These are phyloP conservation scores for Australoheros facetus DNA, from an alignment of 2,797 vertebrate genomes.

Conservation along the genomic window DNA sequence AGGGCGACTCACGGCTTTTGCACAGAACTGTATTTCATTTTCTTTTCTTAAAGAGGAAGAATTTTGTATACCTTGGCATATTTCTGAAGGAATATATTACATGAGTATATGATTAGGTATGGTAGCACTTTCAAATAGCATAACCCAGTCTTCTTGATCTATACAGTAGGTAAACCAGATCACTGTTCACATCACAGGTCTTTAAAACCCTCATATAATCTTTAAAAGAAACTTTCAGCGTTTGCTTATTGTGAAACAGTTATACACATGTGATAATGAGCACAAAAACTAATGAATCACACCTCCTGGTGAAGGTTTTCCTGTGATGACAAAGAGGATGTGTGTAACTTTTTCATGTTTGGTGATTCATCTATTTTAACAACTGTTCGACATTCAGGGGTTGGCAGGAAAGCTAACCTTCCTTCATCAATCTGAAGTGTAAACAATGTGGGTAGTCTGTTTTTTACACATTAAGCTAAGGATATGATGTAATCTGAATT, in stretches of 20 bases:
- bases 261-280: not conserved
- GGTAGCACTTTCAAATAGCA: not conserved
- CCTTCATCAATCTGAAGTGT: conserved; percentile 9
- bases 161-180: not conserved
- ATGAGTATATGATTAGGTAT: not conserved
- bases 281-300: not conserved
- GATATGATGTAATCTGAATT: conserved; percentile 16
- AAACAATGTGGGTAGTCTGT: conserved; percentile 15
- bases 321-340: conserved; percentile 11
- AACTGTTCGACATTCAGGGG: conserved; percentile 1
- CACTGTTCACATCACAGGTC: not conserved
- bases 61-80: not conserved
- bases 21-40: too few relatives aligned
- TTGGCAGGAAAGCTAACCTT: conserved; percentile 7
- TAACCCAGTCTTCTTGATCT: not conserved
- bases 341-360: conserved; percentile 10
- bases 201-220: not conserved
- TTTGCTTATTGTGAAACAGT: not conserved
- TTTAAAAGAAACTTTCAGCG: not conserved
- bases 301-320: not conserved
- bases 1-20: too few relatives aligned
- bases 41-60: too few relatives aligned
- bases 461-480: conserved; percentile 18
- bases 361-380: conserved; percentile 48
- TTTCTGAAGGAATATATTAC: not conserved